Base-by-base conservation (phyloP, 2,113 vertebrate genomes). In the Crotalus helleri region DNA sequence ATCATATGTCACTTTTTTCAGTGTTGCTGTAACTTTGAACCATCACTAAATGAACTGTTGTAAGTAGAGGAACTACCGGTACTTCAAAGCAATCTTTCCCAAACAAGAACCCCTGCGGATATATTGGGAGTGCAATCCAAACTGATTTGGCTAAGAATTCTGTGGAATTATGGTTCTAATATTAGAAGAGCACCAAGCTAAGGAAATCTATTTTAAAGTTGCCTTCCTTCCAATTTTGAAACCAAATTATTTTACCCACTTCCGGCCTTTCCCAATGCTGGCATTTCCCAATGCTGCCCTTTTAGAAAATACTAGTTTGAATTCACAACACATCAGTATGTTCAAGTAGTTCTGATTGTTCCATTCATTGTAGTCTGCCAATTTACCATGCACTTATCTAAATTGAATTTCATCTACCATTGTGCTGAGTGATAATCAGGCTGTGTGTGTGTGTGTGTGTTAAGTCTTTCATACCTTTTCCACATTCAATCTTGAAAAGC, bases 301-400 rank as follows among this genome's bases (percentile, higher is more conserved):
- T 85, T 55, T 59, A 85, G 0, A 11, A 51, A 24, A 39, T 3
- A 39, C 87, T 59, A 0, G 49, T 29, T 89, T 51, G 90, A 94
- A 88, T 88, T 89, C 59, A 64, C 89, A 95, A 51, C 3, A 2
- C 24, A 64, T 11, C 19, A 69, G n/a, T 21, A 86, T 57, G 59
- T 94, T 95, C 49, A 58, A 29, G 11, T n/a, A 93, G 9, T 33
- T 90, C 93, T 81, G 46, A 23, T 11, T 88, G 15, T 91, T 94
- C 21, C 57, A 91, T 94, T 88, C 88, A 57, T 61, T 95, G 12
- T 90, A 11, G 7, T 26, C 33, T 85, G 4, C 2, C 55, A 88
- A 64, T 93, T 95, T 90, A 1, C n/a, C 95, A 89, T 85, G 44
- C 17, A 58, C 5, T 95, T 95, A 21, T 64, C 26, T 92, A 92